Evolutionary conservation across 2,797 vertebrate genomes (phyloP), one percentile per base, ranked within the genome.

Genomic region (Podargus strigoides): DNA sequence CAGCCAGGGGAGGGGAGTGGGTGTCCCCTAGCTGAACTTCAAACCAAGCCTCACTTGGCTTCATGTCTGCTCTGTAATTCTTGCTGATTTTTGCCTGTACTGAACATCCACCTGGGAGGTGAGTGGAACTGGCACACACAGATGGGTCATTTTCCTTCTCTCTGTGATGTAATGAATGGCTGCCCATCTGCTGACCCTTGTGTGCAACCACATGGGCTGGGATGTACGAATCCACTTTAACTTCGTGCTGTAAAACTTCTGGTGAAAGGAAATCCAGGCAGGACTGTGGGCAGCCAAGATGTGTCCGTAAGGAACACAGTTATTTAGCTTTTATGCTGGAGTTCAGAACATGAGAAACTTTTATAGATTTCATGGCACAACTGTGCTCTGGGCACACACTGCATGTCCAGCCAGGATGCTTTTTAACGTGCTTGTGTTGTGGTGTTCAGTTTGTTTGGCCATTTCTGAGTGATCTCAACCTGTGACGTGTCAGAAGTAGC

Each of bases 331-430:
- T 69, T 30, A 34, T 3, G 14, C 10, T 12, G 8, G 10, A 20
- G 18, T 12, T 80, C 19, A 36, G 50, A 67, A 5, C 28, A 85
- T 79, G 37, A 86, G 58, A 42, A 75, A 1, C 32, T 36, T 37
- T 11, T 11, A 1, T 3, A 49, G 37, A 22, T 34, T 53, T 17
- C 6, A 2, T 47, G 85, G 49, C 50, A 36, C 13, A 3, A 0
- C 32, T 0, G 0, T 47, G 67, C 77, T 68, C 62, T 62, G 56
- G 39, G 46, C 47, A 12, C 7, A 18, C 5, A 0, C 8, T 8
- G 26, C 20, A 5, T 9, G 0, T 34, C 7, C 30, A 50, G 36
- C 44, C 20, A 14, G 28, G 49, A 3, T 47, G 47, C 32, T 78
- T 26, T 32, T 26, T 32, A 6, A 2, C 2, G 4, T n/a, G 18